phyloP scores from a whole-genome alignment of 2,888 invertebrate genomes.

The Glyphotaelius pellucidus region DNA sequence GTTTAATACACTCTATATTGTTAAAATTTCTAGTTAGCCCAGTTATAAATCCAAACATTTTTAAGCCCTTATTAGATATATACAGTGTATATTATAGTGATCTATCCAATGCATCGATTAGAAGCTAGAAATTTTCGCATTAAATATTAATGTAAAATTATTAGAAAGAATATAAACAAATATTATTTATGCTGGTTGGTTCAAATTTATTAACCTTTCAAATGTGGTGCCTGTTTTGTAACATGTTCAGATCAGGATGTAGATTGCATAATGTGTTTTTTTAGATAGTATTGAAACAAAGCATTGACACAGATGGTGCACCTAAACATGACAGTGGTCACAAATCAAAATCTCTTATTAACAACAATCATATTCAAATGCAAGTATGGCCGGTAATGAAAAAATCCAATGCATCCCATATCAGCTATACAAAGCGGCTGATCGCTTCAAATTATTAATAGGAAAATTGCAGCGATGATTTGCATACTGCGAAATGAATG shows the following conservation, averaged over 20 bases:
- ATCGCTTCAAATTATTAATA: conserved; percentile 58
- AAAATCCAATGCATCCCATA: conserved; percentile 37
- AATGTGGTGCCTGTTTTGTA: neutral
- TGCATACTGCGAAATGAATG: conserved; percentile 54
- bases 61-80: too few species aligned
- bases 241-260: neutral
- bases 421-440: conserved; percentile 39
- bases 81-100: too few species aligned
- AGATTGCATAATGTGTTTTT: neutral
- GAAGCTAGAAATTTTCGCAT: too few species aligned
- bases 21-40: too few species aligned
- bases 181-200: too few species aligned
- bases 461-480: conserved; percentile 57
- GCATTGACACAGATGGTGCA: neutral
- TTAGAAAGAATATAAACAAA: too few species aligned
- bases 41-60: too few species aligned
- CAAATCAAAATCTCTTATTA: conserved; percentile 5
- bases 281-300: neutral
- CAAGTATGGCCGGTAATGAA: neutral
- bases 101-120: neutral
- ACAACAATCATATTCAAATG: neutral
- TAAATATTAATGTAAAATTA: too few species aligned
- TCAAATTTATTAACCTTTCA: neutral
- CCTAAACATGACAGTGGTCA: conserved; percentile 2
- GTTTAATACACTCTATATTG: too few species aligned